Base-by-base conservation (phyloP, 1,140 invertebrate species). In the Heliconius hewitsoni region DNA sequence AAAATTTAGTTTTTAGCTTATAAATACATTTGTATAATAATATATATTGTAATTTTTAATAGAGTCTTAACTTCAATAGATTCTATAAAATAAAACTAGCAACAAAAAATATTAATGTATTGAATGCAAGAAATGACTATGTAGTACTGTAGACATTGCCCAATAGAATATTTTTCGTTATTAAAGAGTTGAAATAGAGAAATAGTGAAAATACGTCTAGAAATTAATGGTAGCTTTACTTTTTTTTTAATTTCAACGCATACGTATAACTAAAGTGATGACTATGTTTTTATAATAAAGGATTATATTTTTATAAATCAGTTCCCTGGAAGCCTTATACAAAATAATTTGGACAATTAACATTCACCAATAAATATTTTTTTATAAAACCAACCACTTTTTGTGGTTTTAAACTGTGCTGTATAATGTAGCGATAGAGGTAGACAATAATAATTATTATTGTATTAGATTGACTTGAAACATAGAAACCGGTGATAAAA, bases 361-460 rank as follows among this genome's bases (percentile, higher is more conserved):
- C 82, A 83, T 88, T 87, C 85, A 87, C 85, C 87, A 88, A 88
- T 84, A 34, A 77, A 77, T 77, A 77, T 77, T 77, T 88, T 88
- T 84, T 82, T 87, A 87, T 89, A 87, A 85, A 87, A 83, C 80
- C 84, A 86, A 84, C 71, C 78, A 81, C 80, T 78, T 82, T 73
- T 77, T 80, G 37, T 85, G 81, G 79, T 81, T 85, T 27, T 18
- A 76, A 78, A 82, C 71, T 83, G 80, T 80, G 80, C 84, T 87
- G 86, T 85, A 82, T 76, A 37, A 82, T 84, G 74, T 83, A 87
- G 83, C 83, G 81, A 78, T 87, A 87, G 84, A 75, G 79, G 76
- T 89, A 89, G 86, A 90, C 85, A 87, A 89, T 89, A 87, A 86
- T 85, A 84, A 73, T 71, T 85, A 81, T 79, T 83, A 77, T 39